A percentile compares a stretch with the other conserved stretches of the same genome.
phyloP scores from a whole-genome alignment of 2,888 invertebrate species.

The Habrosyne pyritoides region DNA sequence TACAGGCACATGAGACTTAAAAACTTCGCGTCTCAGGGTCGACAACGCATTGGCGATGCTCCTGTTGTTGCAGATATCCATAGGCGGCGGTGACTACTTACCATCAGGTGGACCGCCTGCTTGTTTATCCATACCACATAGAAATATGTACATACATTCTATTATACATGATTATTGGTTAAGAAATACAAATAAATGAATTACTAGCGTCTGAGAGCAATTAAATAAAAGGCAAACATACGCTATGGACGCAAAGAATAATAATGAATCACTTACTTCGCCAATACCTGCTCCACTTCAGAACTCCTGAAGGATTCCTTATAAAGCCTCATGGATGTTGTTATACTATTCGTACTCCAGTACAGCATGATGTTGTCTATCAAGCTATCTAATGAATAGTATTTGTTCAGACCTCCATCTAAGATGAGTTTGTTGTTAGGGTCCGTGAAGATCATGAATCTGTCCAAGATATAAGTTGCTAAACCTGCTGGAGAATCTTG shows the following conservation, averaged over 20 bases:
- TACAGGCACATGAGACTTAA: too few species aligned
- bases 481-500: constrained; percentile 92
- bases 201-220: too few species aligned
- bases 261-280: constrained; percentile 56
- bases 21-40: too few species aligned
- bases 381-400: constrained; percentile 58
- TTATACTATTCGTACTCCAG: constrained; percentile 78
- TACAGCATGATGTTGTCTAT: constrained; percentile 83
- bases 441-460: constrained; percentile 88
- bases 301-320: constrained; percentile 80
- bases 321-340: constrained; percentile 82
- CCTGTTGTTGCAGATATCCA: too few species aligned
- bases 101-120: too few species aligned
- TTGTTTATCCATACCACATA: too few species aligned
- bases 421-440: constrained; percentile 73
- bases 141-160: too few species aligned
- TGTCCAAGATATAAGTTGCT: constrained; percentile 94
- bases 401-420: constrained; percentile 85
- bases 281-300: constrained; percentile 52
- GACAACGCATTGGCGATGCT: too few species aligned
- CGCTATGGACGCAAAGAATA: not conserved
- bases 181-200: too few species aligned
- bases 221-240: too few species aligned
- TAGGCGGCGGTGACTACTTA: too few species aligned
- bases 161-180: too few species aligned